Conservation (phyloP, 2,113 vertebrate genomes). For the Microtus montanus region DNA sequence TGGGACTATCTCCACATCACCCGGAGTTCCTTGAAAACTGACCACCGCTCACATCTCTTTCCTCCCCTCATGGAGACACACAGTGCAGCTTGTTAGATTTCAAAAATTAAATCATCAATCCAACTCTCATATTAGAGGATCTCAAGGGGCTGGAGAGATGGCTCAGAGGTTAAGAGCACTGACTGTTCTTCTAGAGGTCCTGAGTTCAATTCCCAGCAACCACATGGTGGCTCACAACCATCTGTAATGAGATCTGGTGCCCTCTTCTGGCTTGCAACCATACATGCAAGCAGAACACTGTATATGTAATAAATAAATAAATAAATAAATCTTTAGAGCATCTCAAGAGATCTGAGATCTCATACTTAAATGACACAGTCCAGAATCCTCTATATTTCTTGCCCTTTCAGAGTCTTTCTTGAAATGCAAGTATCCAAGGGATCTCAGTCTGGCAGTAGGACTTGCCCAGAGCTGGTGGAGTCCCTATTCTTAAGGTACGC, state of each 20-base stretch:
- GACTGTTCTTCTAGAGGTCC: too few relatives aligned
- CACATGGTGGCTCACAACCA: too few relatives aligned
- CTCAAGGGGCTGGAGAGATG: not conserved
- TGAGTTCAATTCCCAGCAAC: too few relatives aligned
- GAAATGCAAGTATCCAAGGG: not conserved
- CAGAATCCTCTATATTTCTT: not conserved
- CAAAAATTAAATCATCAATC: not conserved
- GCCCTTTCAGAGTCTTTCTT: not conserved
- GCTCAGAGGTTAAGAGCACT: too few relatives aligned
- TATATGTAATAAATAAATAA: too few relatives aligned
- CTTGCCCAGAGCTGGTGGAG: not conserved
- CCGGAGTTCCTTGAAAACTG: not conserved
- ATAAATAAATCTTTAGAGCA: not conserved
- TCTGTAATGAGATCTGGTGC: too few relatives aligned
- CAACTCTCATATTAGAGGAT: not conserved
- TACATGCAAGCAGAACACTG: too few relatives aligned
- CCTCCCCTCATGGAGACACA: not conserved
- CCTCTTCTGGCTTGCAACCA: too few relatives aligned
- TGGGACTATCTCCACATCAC: not conserved
- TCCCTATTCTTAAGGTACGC: not conserved
- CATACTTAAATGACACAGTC: not conserved
- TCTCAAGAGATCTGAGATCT: not conserved
- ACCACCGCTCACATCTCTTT: not conserved
- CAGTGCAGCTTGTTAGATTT: not conserved
- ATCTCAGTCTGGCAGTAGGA: not conserved